Conservation (phyloP, 2,797 vertebrate genomes). For the Protosalanx chinensis region DNA sequence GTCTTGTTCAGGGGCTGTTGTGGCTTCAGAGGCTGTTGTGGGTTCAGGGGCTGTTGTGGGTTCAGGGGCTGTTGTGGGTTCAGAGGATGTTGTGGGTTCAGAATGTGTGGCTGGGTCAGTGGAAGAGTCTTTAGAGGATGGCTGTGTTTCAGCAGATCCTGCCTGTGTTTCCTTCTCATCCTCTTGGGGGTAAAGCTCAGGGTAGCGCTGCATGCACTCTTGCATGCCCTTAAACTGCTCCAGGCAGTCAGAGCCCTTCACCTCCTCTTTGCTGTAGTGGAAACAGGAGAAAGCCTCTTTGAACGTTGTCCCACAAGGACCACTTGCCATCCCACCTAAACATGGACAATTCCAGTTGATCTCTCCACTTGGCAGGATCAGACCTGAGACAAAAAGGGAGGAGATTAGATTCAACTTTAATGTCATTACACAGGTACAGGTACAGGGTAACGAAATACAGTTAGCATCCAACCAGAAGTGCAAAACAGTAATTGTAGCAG, state of each 20-base stretch:
- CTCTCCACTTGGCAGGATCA: slow-evolving; percentile 91
- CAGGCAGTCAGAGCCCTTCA: slow-evolving; percentile 94
- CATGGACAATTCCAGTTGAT: slow-evolving; percentile 99
- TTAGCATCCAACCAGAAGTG: no score
- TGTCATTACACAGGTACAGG: no score
- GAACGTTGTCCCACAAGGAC: slow-evolving; percentile 94
- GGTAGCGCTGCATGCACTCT: slow-evolving; percentile 94
- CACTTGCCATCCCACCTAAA: slow-evolving; percentile 95
- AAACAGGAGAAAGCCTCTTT: slow-evolving; percentile 98
- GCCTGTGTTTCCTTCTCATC: slow-evolving; percentile 69
- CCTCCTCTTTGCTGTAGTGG: slow-evolving; percentile 91
- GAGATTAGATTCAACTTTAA: slow-evolving; percentile 25
- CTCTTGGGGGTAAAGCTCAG: slow-evolving; percentile 92
- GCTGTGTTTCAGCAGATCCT: slow-evolving; percentile 55
- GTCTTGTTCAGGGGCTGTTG: slow-evolving; percentile 32
- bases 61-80: slow-evolving; percentile 21
- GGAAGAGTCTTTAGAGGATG: slow-evolving; percentile 31
- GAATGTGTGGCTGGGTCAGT: slow-evolving; percentile 22
- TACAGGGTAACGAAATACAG: no score
- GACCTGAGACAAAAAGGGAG: slow-evolving; percentile 76
- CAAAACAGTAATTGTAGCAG: no score
- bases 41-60: slow-evolving; percentile 15
- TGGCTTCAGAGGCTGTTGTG: slow-evolving; percentile 43
- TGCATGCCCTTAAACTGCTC: slow-evolving; percentile 93
- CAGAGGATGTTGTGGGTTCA: slow-evolving; percentile 18